Evolutionary conservation across 2,797 vertebrate species (phyloP).

Genomic region (Liasis olivaceus): DNA sequence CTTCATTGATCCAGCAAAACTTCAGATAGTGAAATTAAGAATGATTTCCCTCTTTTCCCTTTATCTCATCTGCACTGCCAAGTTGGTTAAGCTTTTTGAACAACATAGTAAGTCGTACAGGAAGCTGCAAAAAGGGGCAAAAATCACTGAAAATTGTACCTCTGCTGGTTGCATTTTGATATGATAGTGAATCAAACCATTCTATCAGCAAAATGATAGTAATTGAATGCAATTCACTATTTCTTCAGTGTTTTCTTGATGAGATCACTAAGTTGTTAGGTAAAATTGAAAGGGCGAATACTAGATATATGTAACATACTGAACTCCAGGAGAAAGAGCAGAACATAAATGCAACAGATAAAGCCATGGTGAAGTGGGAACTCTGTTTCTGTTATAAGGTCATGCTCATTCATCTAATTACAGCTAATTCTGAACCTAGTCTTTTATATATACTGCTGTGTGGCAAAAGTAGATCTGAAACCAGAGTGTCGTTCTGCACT

Average conservation of each 20-base stretch:
- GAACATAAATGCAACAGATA: background rate
- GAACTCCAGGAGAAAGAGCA: background rate
- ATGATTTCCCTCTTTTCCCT: background rate
- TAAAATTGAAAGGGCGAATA: background rate
- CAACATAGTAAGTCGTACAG: background rate
- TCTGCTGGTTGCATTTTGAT: background rate
- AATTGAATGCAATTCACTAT: background rate
- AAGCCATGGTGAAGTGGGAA: background rate
- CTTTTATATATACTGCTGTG: background rate
- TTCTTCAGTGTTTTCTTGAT: background rate
- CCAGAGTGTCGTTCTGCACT: background rate
- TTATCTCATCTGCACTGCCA: background rate
- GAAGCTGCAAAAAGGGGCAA: background rate
- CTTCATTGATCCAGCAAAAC: background rate
- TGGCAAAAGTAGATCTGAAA: background rate
- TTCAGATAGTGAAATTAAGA: background rate
- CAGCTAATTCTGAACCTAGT: background rate
- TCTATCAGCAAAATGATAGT: background rate
- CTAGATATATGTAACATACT: background rate
- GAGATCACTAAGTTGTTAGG: background rate
- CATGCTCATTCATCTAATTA: background rate
- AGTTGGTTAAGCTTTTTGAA: background rate
- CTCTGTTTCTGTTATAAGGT: background rate
- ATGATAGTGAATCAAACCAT: background rate
- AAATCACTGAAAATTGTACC: background rate